Conservation (phyloP, 2,113 vertebrate genomes). For the Prinia subflava region DNA sequence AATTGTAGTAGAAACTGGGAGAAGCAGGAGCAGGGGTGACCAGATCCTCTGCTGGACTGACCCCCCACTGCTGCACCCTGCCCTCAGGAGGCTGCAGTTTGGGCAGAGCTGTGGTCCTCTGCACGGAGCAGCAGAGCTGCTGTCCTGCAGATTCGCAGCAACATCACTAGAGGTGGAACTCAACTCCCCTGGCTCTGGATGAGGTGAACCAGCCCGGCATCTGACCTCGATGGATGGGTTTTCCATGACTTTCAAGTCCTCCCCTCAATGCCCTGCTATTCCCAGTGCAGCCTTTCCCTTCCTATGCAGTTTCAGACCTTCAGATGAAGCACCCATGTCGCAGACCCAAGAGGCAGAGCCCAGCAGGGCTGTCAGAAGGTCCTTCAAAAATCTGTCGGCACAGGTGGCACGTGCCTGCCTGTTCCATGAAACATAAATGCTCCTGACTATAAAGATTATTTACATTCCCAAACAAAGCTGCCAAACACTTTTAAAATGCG, state of each 20-base stretch:
- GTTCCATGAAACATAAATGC: slow-evolving; percentile 63
- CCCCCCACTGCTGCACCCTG: background rate
- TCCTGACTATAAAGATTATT: slow-evolving; percentile 75
- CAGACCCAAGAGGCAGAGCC: background rate
- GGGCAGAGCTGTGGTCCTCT: background rate
- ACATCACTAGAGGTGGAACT: background rate
- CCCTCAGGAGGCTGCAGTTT: background rate
- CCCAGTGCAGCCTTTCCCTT: background rate
- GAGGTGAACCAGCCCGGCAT: background rate
- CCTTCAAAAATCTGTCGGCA: background rate
- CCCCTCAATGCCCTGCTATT: background rate
- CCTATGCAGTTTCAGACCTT: background rate
- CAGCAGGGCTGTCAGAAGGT: slow-evolving; percentile 5
- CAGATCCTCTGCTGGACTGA: background rate
- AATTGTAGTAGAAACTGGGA: background rate
- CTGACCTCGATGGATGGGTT: background rate
- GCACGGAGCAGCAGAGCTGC: background rate
- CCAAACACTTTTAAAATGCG: slow-evolving; percentile 48
- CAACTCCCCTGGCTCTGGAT: background rate
- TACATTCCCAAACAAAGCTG: slow-evolving; percentile 65
- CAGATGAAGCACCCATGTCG: background rate
- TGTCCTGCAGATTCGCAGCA: background rate
- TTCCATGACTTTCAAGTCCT: background rate
- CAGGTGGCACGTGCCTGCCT: background rate
- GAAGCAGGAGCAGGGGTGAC: background rate